Conservation (phyloP, 2,113 vertebrate species). For the Nyctibius bracteatus region DNA sequence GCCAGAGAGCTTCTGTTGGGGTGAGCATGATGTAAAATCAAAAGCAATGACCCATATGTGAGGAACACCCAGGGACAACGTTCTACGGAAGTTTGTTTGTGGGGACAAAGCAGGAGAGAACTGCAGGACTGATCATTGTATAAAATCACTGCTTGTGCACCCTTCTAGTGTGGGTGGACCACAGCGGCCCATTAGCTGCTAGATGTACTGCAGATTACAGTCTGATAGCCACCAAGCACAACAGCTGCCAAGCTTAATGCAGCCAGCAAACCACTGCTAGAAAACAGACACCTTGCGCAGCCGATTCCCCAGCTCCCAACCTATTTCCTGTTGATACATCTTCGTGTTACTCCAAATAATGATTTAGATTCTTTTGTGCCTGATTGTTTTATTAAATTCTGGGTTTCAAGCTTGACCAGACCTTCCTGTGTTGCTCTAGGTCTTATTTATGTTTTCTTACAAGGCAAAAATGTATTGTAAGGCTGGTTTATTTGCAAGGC, state of each 20-base stretch:
- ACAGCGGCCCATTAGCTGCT: not conserved
- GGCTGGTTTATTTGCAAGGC: conserved; percentile 5
- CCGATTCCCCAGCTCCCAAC: not conserved
- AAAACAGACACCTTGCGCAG: not conserved
- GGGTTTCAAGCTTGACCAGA: not conserved
- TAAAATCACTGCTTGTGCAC: not conserved
- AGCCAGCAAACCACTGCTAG: not conserved
- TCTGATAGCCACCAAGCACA: not conserved
- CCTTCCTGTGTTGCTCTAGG: not conserved
- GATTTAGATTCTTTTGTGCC: not conserved
- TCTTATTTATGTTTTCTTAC: not conserved
- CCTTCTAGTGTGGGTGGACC: not conserved
- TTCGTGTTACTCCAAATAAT: not conserved
- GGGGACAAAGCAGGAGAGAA: not conserved
- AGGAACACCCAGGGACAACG: not conserved
- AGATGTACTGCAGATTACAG: not conserved
- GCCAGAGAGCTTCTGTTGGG: not conserved
- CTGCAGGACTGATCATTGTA: not conserved
- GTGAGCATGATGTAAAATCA: not conserved
- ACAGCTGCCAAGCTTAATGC: not conserved
- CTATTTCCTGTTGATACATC: not conserved
- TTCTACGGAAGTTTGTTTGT: not conserved
- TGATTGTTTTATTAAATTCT: not conserved
- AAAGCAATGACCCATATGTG: not conserved
- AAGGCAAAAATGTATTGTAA: not conserved